Base-by-base conservation (phyloP, 2,888 invertebrate genomes). In the Lordiphosa andalusiaca region DNA sequence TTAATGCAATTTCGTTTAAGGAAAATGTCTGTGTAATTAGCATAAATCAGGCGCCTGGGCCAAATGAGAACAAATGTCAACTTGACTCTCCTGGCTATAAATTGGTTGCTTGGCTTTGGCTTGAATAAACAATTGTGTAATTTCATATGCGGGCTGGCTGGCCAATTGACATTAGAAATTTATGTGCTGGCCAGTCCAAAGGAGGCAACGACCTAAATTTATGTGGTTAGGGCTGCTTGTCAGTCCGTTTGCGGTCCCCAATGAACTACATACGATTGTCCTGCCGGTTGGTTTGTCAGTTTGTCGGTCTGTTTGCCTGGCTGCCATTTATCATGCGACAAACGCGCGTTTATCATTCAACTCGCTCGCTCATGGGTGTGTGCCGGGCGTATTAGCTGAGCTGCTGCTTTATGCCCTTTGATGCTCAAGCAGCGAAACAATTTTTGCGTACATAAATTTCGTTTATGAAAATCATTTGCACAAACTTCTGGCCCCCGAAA, bases 261-360 rank as follows among this genome's bases (percentile, higher is more conserved):
- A 38, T 49, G 16, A 36, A 58, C 66, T 57, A 40, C 42, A 6
- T 16, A 33, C 42, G 40, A 47, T 47, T 56, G 57, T 44, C 25
- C 37, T 51, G 69, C 61, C 59, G 53, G 62, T 82, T 61, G 77
- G 71, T 66, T 77, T 78, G 68, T 53, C 63, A 7, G 41, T 36
- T 41, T 50, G 50, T 37, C 33, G 13, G 30, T 38, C 38, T 49
- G 49, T 53, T 57, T 44, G 41, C 62, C 39, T 35, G 46, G 53
- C 49, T 33, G 63, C 73, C 67, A 84, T 80, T 80, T 80, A 85
- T 80, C 84, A 85, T 84, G 82, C 84, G 73, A 73, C 85, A 84
- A 69, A 76, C 61, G 71, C 71, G 71, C 84, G 81, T 80, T 80
- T 85, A 73, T 85, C 85, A 80, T 66, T 60, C 59, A 41, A 53